These are phyloP conservation scores for Neolamprologus cancellatus DNA, from an alignment of 2,113 vertebrate genomes.

Conservation along the genomic window DNA sequence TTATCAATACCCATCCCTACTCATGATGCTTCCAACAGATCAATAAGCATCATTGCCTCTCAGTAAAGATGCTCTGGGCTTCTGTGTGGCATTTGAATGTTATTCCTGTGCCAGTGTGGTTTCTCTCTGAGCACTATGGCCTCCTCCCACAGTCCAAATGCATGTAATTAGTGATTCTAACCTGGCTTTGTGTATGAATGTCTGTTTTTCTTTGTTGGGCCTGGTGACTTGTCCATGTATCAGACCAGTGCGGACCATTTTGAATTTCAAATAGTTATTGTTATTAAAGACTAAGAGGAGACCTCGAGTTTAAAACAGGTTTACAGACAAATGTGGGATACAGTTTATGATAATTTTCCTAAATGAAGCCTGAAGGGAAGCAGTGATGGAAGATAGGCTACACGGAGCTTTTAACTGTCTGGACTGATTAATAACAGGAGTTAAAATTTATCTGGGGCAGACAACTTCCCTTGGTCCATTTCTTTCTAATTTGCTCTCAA, in stretches of 20 bases:
- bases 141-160: not conserved
- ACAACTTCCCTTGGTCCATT: not conserved
- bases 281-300: not conserved
- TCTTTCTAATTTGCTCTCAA: not conserved
- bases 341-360: not conserved
- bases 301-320: not conserved
- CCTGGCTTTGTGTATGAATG: not conserved
- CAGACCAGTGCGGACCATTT: not conserved
- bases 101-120: not conserved
- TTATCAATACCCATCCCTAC: no score
- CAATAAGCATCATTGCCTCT: not conserved
- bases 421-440: not conserved
- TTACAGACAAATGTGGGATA: not conserved
- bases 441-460: conserved; percentile 6
- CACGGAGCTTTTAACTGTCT: not conserved
- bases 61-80: not conserved
- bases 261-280: not conserved
- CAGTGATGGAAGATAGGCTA: not conserved
- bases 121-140: not conserved
- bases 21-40: not conserved
- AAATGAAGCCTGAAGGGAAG: not conserved
- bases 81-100: not conserved
- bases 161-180: not conserved
- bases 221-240: not conserved
- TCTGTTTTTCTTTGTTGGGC: not conserved